These are phyloP conservation scores for Ammospiza nelsoni DNA, from an alignment of 2,113 vertebrate genomes.

Conservation along the genomic window DNA sequence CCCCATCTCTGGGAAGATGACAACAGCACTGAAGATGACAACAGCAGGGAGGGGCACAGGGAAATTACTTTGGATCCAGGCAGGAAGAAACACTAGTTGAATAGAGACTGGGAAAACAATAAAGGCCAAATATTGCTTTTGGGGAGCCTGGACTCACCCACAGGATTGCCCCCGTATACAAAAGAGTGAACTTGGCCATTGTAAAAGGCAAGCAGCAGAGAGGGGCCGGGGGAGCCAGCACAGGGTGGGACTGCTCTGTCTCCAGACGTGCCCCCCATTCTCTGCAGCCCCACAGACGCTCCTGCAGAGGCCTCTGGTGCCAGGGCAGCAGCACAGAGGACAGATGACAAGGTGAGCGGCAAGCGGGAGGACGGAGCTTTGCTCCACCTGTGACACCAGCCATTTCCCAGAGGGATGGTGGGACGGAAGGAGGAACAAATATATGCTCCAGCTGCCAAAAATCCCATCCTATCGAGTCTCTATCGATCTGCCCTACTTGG, in stretches of 20 bases:
- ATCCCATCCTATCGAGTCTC: not conserved
- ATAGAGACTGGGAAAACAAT: not conserved
- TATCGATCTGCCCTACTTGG: slow-evolving; percentile 71
- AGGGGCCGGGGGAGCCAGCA: fast-evolving
- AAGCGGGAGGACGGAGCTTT: fast-evolving
- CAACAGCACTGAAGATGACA: not conserved
- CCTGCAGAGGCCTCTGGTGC: fast-evolving
- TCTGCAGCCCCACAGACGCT: not conserved
- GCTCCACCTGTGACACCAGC: not conserved
- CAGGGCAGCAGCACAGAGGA: not conserved
- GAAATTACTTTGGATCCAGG: not conserved
- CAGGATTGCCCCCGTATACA: not conserved
- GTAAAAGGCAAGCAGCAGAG: not conserved
- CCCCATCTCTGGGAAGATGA: not conserved
- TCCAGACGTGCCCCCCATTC: fast-evolving
- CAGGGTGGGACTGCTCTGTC: not conserved
- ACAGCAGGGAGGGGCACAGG: not conserved
- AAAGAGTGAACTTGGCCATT: not conserved
- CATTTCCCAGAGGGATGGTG: not conserved
- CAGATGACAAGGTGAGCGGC: not conserved
- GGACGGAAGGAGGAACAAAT: not conserved
- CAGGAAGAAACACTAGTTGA: not conserved
- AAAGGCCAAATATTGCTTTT: not conserved
- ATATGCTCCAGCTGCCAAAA: slow-evolving; percentile 50
- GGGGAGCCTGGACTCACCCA: not conserved